Evolutionary conservation across 2,113 vertebrate genomes (phyloP).

Genomic region (Falco punctatus): DNA sequence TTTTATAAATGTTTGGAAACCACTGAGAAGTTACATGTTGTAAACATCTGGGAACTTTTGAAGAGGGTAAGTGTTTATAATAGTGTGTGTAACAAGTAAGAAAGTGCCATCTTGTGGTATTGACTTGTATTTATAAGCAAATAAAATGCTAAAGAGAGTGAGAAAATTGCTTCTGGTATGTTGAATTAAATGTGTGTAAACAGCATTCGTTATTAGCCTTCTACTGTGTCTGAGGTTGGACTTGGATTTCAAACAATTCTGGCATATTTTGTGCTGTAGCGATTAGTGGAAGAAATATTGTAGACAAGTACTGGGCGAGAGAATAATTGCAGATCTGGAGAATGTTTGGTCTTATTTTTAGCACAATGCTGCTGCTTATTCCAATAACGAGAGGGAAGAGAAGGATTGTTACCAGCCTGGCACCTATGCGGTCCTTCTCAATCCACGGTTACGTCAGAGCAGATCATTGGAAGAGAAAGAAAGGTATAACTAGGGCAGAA

Average conservation of each 20-base stretch:
- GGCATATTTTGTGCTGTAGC: not conserved
- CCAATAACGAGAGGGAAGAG: not conserved
- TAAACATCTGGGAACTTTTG: constrained; percentile 73
- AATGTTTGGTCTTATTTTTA: not conserved
- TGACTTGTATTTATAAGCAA: constrained; percentile 82
- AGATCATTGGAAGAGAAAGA: not conserved
- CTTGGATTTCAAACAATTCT: not conserved
- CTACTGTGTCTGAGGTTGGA: not conserved
- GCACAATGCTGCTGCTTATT: not conserved
- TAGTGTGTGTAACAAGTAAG: constrained; percentile 76
- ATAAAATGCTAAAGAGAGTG: constrained; percentile 80
- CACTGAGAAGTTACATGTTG: constrained; percentile 50
- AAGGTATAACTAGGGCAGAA: not conserved
- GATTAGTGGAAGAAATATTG: not conserved
- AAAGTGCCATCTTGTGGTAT: constrained; percentile 85
- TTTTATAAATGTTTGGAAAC: constrained; percentile 80
- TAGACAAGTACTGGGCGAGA: not conserved
- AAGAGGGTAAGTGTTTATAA: constrained; percentile 77
- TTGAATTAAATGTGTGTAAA: constrained; percentile 59
- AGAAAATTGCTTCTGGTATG: constrained; percentile 45
- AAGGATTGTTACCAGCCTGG: not conserved
- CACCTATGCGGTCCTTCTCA: not conserved
- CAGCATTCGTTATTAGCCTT: not conserved
- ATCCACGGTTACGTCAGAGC: not conserved
- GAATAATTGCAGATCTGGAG: not conserved